Evolutionary conservation across 2,797 vertebrate genomes (phyloP), one percentile per base, ranked within the genome.

Genomic region (Parauchenoglanis punctatus): DNA sequence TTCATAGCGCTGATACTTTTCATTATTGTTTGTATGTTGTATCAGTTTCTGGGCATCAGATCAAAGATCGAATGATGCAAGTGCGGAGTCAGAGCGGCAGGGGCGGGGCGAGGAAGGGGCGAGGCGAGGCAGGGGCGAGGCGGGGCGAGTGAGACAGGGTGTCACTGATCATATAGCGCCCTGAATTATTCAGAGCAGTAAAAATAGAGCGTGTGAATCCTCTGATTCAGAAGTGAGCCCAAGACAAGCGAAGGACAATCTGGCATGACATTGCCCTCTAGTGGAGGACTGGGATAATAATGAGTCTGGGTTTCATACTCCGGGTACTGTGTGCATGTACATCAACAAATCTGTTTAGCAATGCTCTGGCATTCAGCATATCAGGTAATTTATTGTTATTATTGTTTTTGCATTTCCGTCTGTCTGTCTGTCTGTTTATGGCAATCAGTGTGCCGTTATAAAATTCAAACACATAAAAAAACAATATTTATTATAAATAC

Each of bases 121-220:
- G 31, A 40, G 56, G 17, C 25, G n/a, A 58, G 54, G n/a, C 1
- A 11, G 7, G 4, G 56, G 31, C 18, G 56, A 23, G 56, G 31
- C 2, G 31, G 35, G 12, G 78, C 6, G 80, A 17, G 23, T 4
- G 80, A 17, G 80, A 82, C 63, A 4, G 90, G 90, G 89, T 90
- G 90, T 90, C 88, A 91, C 86, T 89, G 90, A 91, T 91, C 90
- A 91, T 91, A 90, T 91, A 91, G 88, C 73, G 82, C 78, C 89
- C 87, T 91, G 89, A 91, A 90, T 91, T 88, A 91, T 91, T 91
- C 90, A 91, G 89, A 77, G 81, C 81, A 68, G 86, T 85, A 91
- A 91, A 91, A 91, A 91, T 90, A 91, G 90, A 89, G 86, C 35
- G 86, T 91, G 90, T 91, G 88, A 89, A 90, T 89, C 89, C 86